Evolutionary conservation across 2,797 vertebrate genomes (phyloP).

Genomic region (Synaphobranchus kaupii): DNA sequence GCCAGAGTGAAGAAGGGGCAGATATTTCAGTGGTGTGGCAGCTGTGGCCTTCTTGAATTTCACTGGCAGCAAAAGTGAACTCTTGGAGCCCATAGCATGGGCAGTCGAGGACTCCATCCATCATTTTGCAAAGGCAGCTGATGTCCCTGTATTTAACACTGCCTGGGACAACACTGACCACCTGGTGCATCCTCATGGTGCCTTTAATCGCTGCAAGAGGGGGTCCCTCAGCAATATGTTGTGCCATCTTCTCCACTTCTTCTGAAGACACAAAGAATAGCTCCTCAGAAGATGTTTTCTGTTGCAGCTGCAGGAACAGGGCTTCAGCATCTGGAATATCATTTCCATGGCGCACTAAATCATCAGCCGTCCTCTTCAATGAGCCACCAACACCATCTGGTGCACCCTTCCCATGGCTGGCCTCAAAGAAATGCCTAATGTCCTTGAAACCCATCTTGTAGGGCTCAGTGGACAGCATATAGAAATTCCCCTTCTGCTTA

Average conservation of each 20-base stretch:
- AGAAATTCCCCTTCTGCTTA: too few species aligned
- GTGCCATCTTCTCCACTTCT: neutral
- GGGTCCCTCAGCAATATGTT: neutral
- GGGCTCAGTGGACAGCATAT: too few species aligned
- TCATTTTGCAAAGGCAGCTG: neutral
- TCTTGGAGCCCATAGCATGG: constrained; percentile 19
- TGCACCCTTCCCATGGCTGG: too few species aligned
- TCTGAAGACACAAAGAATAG: constrained; percentile 9
- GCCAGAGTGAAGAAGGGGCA: constrained; percentile 10
- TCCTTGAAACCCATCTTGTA: too few species aligned
- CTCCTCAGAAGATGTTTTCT: neutral
- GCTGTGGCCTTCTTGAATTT: neutral
- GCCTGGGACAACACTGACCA: neutral
- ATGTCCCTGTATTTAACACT: neutral
- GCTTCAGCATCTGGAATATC: neutral
- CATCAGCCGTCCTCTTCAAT: too few species aligned
- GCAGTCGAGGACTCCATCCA: neutral
- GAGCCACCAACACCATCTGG: neutral
- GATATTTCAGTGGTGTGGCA: constrained; percentile 9
- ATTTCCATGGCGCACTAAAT: neutral
- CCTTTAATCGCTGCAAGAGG: neutral
- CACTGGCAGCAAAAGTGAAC: neutral
- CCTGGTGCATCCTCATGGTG: constrained; percentile 2
- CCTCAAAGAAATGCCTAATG: too few species aligned
- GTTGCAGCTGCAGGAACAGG: neutral